These are phyloP conservation scores for Chionodraco myersi DNA, from an alignment of 2,113 vertebrate species.

Conservation along the genomic window DNA sequence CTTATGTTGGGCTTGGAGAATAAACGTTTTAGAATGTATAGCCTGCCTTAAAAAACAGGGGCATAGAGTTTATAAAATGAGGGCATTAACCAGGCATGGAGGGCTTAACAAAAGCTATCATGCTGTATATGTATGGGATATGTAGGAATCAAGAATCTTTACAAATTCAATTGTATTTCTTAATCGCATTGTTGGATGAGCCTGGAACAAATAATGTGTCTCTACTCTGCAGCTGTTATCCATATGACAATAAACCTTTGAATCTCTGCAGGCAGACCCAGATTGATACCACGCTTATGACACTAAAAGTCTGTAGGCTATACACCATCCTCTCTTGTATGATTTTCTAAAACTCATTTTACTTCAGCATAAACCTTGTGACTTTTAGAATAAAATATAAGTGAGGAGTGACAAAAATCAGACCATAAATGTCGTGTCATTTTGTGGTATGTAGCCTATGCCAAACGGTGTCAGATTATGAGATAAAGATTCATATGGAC, in stretches of 20 bases:
- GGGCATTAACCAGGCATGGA: background rate
- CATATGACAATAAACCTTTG: too few species aligned
- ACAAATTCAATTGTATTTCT: too few species aligned
- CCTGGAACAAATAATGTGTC: too few species aligned
- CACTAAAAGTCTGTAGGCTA: background rate
- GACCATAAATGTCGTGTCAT: too few species aligned
- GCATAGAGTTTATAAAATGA: background rate
- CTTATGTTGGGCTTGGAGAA: background rate
- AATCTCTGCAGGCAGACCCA: too few species aligned
- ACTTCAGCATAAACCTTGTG: background rate
- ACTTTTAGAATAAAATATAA: background rate
- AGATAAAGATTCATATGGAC: too few species aligned
- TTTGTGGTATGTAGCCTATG: too few species aligned
- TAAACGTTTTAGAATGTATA: background rate
- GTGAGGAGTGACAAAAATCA: too few species aligned
- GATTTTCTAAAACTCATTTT: background rate
- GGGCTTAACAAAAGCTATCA: background rate
- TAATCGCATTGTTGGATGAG: too few species aligned
- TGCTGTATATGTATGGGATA: constrained; percentile 3
- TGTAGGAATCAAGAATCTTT: background rate
- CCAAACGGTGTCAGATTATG: background rate
- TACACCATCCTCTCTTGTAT: background rate
- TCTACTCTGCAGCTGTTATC: too few species aligned
- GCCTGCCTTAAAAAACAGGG: background rate
- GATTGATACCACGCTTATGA: too few species aligned